phyloP scores from a whole-genome alignment of 2,888 invertebrate species.

The Agrochola macilenta region DNA sequence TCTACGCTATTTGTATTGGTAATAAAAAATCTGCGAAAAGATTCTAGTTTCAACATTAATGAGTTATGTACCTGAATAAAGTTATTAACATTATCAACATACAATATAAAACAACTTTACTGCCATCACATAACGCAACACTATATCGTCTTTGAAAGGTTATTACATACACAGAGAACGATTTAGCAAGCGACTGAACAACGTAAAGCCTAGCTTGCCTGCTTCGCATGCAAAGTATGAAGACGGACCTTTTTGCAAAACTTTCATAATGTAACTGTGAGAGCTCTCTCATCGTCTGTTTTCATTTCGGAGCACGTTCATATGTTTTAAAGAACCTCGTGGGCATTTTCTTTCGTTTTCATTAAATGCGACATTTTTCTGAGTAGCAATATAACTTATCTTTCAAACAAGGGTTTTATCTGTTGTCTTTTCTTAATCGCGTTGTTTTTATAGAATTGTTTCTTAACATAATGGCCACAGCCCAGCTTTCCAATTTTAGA shows the following conservation, averaged over 20 bases:
- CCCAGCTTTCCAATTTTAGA: not conserved
- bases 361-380: slow-evolving; percentile 43
- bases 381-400: slow-evolving; percentile 45
- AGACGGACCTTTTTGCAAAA: slow-evolving; percentile 57
- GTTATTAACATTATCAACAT: not conserved
- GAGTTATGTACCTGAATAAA: not conserved
- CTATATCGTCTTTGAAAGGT: not conserved
- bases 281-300: slow-evolving; percentile 62
- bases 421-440: slow-evolving; percentile 16
- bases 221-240: slow-evolving; percentile 29
- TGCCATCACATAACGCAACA: not conserved
- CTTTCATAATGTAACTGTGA: slow-evolving; percentile 62
- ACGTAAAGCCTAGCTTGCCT: slow-evolving; percentile 13
- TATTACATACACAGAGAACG: slow-evolving; percentile 20
- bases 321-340: slow-evolving; percentile 63
- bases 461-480: not conserved
- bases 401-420: slow-evolving; percentile 42
- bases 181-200: slow-evolving; percentile 37
- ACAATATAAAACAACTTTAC: not conserved
- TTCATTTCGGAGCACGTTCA: slow-evolving; percentile 73
- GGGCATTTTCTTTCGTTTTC: slow-evolving; percentile 46
- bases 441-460: not conserved
- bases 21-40: no score
- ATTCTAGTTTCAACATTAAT: not conserved
- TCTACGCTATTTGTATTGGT: no score